A percentile compares a stretch with the other conserved stretches of the same genome.
Conservation (phyloP, 1,140 invertebrate species). For the Lucilia cuprina region DNA sequence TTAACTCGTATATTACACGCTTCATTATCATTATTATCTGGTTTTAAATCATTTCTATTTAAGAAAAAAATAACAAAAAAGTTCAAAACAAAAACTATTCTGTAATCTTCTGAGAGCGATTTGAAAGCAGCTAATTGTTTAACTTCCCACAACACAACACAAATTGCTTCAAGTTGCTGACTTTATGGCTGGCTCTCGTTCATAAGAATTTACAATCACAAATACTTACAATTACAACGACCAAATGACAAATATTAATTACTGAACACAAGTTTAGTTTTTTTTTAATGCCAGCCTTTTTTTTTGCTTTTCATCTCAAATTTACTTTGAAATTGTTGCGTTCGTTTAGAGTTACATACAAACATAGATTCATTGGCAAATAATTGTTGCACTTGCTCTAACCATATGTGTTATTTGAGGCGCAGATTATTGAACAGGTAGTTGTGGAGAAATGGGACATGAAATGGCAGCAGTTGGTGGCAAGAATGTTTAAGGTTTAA, state of each 20-base stretch:
- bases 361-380: background rate
- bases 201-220: background rate
- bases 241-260: conserved; percentile 29
- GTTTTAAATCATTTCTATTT: conserved; percentile 4
- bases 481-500: too few relatives aligned
- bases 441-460: background rate
- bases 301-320: background rate
- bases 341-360: background rate
- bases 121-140: conserved; percentile 15
- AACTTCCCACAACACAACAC: conserved; percentile 15
- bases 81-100: too few relatives aligned
- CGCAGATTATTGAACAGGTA: background rate
- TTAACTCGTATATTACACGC: background rate
- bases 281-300: too few relatives aligned
- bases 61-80: background rate
- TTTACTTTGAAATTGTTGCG: background rate
- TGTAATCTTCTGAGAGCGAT: background rate
- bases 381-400: conserved; percentile 9
- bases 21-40: background rate
- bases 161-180: background rate
- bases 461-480: too few relatives aligned
- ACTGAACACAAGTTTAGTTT: background rate
- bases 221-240: background rate
- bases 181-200: background rate
- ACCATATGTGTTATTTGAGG: background rate